Evolutionary conservation across 2,888 invertebrate genomes (phyloP).

Genomic region (Pycnomerus fuliginosus): DNA sequence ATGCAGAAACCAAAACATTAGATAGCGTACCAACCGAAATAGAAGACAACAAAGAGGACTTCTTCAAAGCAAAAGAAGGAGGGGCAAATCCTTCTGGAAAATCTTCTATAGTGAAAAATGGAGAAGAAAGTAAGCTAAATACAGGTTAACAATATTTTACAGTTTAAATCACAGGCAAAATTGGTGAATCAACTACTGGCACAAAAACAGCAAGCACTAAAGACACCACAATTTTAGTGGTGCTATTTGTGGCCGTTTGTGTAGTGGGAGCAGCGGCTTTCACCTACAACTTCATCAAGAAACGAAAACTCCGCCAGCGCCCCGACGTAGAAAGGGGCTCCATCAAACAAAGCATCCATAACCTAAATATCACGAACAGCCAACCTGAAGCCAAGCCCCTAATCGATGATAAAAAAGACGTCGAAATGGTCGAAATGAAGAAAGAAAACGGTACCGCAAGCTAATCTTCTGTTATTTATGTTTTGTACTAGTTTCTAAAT

Average conservation of each 20-base stretch:
- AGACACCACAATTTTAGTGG: conserved; percentile 49
- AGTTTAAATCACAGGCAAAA: no score
- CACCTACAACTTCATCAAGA: conserved; percentile 59
- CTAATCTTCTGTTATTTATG: conserved; percentile 8
- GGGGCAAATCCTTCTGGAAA: no score
- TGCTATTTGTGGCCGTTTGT: conserved; percentile 58
- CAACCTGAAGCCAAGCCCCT: conserved; percentile 44
- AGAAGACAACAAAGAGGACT: conserved; percentile 7
- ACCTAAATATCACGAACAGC: conserved; percentile 27
- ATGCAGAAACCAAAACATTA: no score
- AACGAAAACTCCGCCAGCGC: conserved; percentile 29
- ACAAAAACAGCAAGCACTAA: conserved; percentile 26
- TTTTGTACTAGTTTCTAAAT: no score
- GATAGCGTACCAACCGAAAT: conserved; percentile 4
- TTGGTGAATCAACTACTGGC: conserved; percentile 8
- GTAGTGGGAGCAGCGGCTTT: conserved; percentile 57
- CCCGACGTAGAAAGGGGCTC: conserved; percentile 41
- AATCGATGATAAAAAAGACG: conserved; percentile 28
- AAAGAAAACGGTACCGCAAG: no score
- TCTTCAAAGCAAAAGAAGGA: conserved; percentile 4
- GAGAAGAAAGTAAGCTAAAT: no score
- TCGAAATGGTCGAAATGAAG: conserved; percentile 26
- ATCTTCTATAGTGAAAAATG: no score
- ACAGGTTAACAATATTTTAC: no score
- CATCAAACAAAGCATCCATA: conserved; percentile 25